Evolutionary conservation across 2,888 invertebrate species (phyloP).

Genomic region (Drosophila limbata): DNA sequence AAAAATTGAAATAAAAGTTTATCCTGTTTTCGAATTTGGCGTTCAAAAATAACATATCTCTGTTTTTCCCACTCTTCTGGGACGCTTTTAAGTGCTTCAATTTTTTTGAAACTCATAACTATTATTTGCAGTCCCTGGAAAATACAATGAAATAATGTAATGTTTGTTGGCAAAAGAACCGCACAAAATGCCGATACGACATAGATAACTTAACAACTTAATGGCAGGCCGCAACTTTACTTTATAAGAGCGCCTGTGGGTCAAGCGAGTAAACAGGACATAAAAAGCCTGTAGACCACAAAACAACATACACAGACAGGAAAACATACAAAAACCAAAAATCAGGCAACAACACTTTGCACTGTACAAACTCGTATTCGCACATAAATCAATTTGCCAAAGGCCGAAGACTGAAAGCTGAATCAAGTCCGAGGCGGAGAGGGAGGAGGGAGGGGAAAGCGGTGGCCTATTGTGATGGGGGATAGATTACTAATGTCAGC

Average conservation of each 20-base stretch:
- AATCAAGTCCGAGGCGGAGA: constrained; percentile 6
- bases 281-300: constrained; percentile 41
- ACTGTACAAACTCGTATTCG: background rate
- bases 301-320: constrained; percentile 18
- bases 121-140: no score
- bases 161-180: constrained; percentile 64
- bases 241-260: constrained; percentile 39
- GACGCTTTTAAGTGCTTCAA: no score
- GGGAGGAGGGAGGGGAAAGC: background rate
- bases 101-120: no score
- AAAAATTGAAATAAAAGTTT: no score
- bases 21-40: no score
- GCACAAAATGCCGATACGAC: constrained; percentile 71
- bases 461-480: background rate
- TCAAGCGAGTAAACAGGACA: constrained; percentile 51
- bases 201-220: constrained; percentile 80
- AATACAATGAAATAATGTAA: constrained; percentile 72
- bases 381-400: constrained; percentile 72
- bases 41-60: no score
- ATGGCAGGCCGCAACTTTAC: constrained; percentile 71
- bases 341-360: constrained; percentile 63
- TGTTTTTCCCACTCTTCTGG: no score
- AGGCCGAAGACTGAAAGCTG: constrained; percentile 14
- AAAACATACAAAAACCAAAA: constrained; percentile 39
- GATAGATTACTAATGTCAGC: constrained; percentile 74